Evolutionary conservation across 2,113 vertebrate genomes (phyloP).

Genomic region (Leucoraja erinaceus): DNA sequence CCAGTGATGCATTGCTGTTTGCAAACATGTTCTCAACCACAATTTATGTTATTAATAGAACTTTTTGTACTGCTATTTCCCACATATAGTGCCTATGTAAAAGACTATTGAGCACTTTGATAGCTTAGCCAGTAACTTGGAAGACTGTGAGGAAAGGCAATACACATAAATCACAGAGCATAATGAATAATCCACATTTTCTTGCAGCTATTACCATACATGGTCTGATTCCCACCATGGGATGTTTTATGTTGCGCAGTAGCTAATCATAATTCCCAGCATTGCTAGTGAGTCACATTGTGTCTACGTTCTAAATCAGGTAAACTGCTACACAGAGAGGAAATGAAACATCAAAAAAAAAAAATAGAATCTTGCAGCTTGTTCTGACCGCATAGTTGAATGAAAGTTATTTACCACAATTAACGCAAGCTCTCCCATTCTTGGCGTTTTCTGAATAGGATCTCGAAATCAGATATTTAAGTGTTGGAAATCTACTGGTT

Average conservation of each 20-base stretch:
- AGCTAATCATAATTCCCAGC: constrained; percentile 31
- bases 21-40: background rate
- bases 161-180: background rate
- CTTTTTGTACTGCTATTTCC: background rate
- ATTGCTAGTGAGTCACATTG: background rate
- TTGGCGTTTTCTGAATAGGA: background rate
- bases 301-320: background rate
- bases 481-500: background rate
- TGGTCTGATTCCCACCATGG: constrained; percentile 10
- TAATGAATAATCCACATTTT: constrained; percentile 21
- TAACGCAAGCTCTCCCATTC: background rate
- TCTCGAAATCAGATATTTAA: constrained; percentile 7
- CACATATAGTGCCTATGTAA: background rate
- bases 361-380: background rate
- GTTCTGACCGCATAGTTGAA: background rate
- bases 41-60: background rate
- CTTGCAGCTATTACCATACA: constrained; percentile 31
- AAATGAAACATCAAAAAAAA: constrained; percentile 5
- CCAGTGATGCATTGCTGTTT: background rate
- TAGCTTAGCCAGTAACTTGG: background rate
- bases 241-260: constrained; percentile 24
- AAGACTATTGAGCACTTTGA: too few species aligned
- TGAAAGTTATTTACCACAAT: background rate
- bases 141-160: background rate
- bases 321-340: background rate